These are phyloP conservation scores for Aurelia sp. DNA, from an alignment of 30 jellyfish, hydroid and myxozoan species.

Conservation along the genomic window DNA sequence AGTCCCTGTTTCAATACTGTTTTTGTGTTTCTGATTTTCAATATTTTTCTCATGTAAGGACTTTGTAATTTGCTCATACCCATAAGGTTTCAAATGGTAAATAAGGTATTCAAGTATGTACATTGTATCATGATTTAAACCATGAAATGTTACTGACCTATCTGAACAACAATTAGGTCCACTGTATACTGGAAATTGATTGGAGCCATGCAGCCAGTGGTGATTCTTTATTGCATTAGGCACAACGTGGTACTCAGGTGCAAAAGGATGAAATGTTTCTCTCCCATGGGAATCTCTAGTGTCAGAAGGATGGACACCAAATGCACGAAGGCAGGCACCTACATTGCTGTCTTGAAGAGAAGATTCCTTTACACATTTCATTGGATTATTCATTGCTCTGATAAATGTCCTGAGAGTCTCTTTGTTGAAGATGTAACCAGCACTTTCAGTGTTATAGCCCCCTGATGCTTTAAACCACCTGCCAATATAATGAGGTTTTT, in stretches of 20 bases:
- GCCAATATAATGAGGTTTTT: constrained; percentile 85
- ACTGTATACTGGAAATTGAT: constrained; percentile 68
- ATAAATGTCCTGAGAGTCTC: constrained; percentile 74
- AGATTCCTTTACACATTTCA: constrained; percentile 59
- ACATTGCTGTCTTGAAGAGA: constrained; percentile 88
- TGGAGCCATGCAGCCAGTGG: constrained; percentile 94
- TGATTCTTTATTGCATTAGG: constrained; percentile 72
- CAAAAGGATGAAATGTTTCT: constrained; percentile 94
- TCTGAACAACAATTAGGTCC: constrained; percentile 99
- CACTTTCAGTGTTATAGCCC: constrained; percentile 98
- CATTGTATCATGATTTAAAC: constrained; percentile 70
- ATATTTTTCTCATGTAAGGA: neutral
- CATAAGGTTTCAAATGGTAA: constrained; percentile 93
- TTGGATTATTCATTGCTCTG: constrained; percentile 83
- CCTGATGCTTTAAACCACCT: constrained; percentile 90
- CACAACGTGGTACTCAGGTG: constrained; percentile 84
- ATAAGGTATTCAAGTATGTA: constrained; percentile 80
- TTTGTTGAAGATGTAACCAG: constrained; percentile 94
- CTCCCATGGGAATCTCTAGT: constrained; percentile 88
- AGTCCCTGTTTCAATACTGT: no score
- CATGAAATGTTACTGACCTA: constrained; percentile 85
- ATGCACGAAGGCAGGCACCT: constrained; percentile 87
- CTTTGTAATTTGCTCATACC: constrained; percentile 46
- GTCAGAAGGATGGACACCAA: constrained; percentile 85
- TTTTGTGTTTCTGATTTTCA: neutral